Base-by-base conservation (phyloP, 2,797 vertebrate genomes). In the Atherinosoma microstoma region DNA sequence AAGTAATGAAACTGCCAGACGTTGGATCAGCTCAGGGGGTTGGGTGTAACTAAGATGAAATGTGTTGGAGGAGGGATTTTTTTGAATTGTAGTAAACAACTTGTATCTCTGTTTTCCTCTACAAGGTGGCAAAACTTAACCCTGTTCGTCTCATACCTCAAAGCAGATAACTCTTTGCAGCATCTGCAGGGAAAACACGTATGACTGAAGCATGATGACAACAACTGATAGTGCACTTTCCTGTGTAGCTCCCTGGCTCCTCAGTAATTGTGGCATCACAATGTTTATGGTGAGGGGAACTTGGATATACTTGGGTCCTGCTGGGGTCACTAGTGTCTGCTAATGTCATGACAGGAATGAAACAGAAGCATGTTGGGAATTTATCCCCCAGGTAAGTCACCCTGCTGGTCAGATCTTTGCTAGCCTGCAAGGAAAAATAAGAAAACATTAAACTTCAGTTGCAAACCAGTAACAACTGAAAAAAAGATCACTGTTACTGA, bases 1-100 rank as follows among this genome's bases (percentile, higher is more conserved):
- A 70, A 78, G 75, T 82, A 88, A 84, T 81, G 79, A 87, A 80
- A 81, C n/a, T 9, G 59, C 35, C 10, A 34, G 54, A 67, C 84
- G 76, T 74, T 80, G 71, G 67, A 79, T 82, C 54, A 76, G 63
- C 64, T 68, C 24, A 30, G 35, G 61, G 53, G 67, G 12, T 15
- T 15, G 36, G 15, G 49, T 7, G 58, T 51, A 54, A 47, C 22
- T 63, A 59, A 76, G 73, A 36, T 72, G 64, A 78, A 78, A 77
- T 64, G 12, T 60, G 24, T 71, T 73, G 38, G 35, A 72, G 32
- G 57, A 62, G 58, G 54, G 60, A 58, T 34, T 42, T 61, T 71
- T 78, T 70, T 83, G 30, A 75, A 80, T 81, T 76, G 62, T 49
- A 61, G 36, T 42, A 45, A 45, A 45, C 16, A 45, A 45, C 42